Conservation (phyloP, 2,888 invertebrate species). For the Drosophila leonis region DNA sequence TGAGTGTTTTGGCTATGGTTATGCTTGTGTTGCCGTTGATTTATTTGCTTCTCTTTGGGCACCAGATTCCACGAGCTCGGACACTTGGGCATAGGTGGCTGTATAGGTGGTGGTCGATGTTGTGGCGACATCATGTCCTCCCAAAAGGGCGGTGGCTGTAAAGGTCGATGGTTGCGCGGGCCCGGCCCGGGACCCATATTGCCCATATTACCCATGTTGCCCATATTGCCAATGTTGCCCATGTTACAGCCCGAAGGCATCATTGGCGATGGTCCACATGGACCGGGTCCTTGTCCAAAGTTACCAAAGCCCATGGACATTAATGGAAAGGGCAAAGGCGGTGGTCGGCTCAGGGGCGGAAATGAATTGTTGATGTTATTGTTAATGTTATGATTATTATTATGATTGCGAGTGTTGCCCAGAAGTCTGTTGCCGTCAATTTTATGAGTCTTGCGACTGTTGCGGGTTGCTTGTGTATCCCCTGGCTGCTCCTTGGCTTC, state of each 20-base stretch:
- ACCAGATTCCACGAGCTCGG: conserved; percentile 69
- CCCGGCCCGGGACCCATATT: conserved; percentile 29
- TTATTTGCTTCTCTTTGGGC: conserved; percentile 56
- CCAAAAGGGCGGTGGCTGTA: conserved; percentile 74
- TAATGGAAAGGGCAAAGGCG: conserved; percentile 60
- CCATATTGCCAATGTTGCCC: conserved; percentile 21
- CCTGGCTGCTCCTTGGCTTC: conserved; percentile 42
- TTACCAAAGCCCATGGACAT: conserved; percentile 58
- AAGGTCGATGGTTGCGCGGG: conserved; percentile 40
- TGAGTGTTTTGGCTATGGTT: conserved; percentile 23
- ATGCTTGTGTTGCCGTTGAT: conserved; percentile 24
- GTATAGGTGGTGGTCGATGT: conserved; percentile 64
- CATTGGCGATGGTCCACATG: conserved; percentile 40
- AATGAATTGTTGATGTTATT: conserved; percentile 32
- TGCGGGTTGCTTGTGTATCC: conserved; percentile 21
- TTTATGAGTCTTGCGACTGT: conserved; percentile 27
- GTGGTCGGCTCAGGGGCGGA: conserved; percentile 57
- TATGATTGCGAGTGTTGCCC: conserved; percentile 23
- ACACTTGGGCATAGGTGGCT: conserved; percentile 73
- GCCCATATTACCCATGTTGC: conserved; percentile 23
- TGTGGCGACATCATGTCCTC: conserved; percentile 73
- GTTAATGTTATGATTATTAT: conserved; percentile 40
- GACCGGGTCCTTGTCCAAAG: conserved; percentile 52
- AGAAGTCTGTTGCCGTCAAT: conserved; percentile 32
- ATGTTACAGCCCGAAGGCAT: conserved; percentile 34